Evolutionary conservation across 2,113 vertebrate species (phyloP).

Genomic region (Corvus moneduloides): DNA sequence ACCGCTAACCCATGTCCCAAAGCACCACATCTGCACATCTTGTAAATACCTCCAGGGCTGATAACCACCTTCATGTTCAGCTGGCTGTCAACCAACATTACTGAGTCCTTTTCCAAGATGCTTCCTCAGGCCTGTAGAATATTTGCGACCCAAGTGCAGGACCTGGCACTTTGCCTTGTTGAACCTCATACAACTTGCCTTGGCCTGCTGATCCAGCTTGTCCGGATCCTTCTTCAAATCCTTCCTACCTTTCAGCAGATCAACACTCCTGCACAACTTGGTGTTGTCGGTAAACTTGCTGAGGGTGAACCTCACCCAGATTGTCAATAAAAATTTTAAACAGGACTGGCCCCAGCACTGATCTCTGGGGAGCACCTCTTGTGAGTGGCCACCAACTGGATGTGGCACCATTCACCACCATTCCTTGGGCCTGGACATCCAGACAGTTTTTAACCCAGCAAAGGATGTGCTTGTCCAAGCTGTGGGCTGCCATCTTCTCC

Average conservation of each 20-base stretch:
- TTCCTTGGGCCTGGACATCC: neutral
- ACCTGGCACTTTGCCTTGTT: neutral
- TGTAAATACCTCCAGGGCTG: neutral
- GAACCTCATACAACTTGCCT: neutral
- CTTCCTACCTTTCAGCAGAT: neutral
- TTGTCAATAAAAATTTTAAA: neutral
- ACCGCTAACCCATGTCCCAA: neutral
- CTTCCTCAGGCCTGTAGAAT: neutral
- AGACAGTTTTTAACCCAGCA: neutral
- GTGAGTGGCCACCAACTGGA: accelerated
- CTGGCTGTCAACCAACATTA: neutral
- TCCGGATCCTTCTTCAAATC: neutral
- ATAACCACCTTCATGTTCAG: neutral
- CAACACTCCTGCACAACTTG: neutral
- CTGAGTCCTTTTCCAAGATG: neutral
- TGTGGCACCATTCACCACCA: neutral
- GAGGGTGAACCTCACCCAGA: neutral
- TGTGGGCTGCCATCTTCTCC: neutral
- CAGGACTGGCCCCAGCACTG: neutral
- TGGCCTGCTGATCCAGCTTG: neutral
- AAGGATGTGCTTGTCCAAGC: neutral
- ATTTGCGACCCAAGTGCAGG: neutral
- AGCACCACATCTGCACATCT: accelerated
- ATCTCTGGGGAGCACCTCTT: no score
- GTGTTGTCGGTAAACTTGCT: neutral